Conservation (phyloP, 2,888 invertebrate species). For the Drosophila conformis region DNA sequence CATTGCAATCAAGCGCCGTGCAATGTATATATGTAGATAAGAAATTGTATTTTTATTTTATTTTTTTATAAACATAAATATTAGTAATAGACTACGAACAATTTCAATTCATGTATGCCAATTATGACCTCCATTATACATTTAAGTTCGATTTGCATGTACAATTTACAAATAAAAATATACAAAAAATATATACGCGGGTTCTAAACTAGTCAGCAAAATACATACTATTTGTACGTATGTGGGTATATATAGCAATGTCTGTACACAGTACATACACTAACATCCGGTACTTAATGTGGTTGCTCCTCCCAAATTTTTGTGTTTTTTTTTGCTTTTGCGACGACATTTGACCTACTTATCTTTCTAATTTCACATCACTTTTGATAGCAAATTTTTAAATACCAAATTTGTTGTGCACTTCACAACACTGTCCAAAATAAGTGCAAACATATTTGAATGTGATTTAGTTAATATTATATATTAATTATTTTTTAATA, state of each 20-base stretch:
- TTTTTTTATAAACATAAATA: not conserved
- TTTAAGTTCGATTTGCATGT: not conserved
- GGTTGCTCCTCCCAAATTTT: not conserved
- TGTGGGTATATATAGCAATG: not conserved
- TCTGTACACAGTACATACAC: not conserved
- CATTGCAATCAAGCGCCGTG: not conserved
- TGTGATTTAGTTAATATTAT: not conserved
- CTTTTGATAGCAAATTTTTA: not conserved
- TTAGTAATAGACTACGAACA: not conserved
- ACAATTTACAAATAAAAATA: not conserved
- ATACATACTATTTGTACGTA: not conserved
- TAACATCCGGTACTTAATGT: not conserved
- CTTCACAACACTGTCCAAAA: not conserved
- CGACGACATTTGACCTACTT: not conserved
- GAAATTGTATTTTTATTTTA: not conserved
- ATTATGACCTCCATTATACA: not conserved
- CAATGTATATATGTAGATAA: constrained; percentile 7
- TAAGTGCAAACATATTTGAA: not conserved
- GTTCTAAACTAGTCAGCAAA: not conserved
- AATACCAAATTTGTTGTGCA: not conserved
- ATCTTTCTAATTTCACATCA: not conserved
- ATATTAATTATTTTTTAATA: not conserved
- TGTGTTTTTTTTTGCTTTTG: not conserved
- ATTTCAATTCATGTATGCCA: not conserved
- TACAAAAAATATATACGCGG: not conserved